Evolutionary conservation across 2,113 vertebrate genomes (phyloP).

Genomic region (Oreotrochilus melanogaster): DNA sequence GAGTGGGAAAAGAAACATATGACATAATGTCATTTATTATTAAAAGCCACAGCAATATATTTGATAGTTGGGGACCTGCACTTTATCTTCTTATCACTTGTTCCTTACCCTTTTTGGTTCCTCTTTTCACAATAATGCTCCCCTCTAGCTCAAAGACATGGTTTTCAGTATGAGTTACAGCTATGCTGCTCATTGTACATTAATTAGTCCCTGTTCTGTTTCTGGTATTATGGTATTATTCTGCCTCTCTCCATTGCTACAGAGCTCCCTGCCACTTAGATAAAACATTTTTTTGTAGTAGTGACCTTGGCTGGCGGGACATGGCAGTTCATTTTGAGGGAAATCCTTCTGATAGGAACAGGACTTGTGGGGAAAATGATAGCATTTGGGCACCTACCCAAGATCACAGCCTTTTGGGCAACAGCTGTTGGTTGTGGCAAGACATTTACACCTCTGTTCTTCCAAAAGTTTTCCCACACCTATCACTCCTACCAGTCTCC

Average conservation of each 20-base stretch:
- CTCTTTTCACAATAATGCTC: not conserved
- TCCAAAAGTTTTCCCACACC: not conserved
- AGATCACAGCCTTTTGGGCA: not conserved
- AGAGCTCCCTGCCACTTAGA: not conserved
- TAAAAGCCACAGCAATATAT: not conserved
- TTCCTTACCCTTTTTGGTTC: not conserved
- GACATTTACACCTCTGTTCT: not conserved
- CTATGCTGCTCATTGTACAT: not conserved
- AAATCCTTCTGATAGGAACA: not conserved
- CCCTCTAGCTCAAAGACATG: not conserved
- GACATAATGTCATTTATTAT: not conserved
- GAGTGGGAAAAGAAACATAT: not conserved
- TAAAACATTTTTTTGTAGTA: not conserved
- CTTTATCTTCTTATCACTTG: not conserved
- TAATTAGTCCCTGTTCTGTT: not conserved
- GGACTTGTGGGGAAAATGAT: not conserved
- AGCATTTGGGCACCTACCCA: too few relatives aligned
- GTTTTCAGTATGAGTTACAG: not conserved
- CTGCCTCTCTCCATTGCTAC: not conserved
- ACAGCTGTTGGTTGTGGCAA: not conserved
- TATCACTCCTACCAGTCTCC: not conserved
- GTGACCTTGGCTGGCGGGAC: not conserved
- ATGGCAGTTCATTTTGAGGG: not conserved
- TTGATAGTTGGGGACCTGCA: not conserved
- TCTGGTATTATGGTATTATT: not conserved